Evolutionary conservation across 1,140 invertebrate species (phyloP).

Genomic region (Eumaeus atala): DNA sequence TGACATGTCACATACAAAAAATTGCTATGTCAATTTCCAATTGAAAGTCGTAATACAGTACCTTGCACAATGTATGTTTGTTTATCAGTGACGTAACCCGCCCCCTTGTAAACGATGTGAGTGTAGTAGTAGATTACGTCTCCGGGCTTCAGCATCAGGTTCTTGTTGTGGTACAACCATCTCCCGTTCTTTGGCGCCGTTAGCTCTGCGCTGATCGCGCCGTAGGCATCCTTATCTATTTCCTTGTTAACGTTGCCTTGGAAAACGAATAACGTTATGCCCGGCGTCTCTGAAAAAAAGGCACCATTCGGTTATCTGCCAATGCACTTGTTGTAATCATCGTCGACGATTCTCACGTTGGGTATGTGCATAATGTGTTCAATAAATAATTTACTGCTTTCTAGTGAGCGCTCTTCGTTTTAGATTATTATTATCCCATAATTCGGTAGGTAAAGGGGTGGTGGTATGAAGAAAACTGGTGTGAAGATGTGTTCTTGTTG

Average conservation of each 20-base stretch:
- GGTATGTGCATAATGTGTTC: too few relatives aligned
- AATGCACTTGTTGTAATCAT: too few relatives aligned
- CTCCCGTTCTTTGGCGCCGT: slow-evolving; percentile 20
- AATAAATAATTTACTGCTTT: too few relatives aligned
- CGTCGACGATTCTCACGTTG: too few relatives aligned
- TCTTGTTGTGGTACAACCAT: slow-evolving; percentile 46
- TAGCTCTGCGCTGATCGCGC: slow-evolving; percentile 27
- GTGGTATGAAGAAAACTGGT: too few relatives aligned
- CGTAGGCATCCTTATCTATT: slow-evolving; percentile 26
- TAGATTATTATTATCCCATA: too few relatives aligned
- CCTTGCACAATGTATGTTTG: slow-evolving; percentile 8
- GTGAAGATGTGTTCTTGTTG: too few relatives aligned
- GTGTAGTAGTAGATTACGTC: slow-evolving; percentile 68
- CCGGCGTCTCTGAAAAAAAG: slow-evolving; percentile 27
- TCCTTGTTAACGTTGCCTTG: slow-evolving; percentile 32
- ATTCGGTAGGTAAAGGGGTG: too few relatives aligned
- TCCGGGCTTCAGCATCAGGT: slow-evolving; percentile 37
- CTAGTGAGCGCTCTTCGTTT: too few relatives aligned
- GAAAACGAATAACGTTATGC: slow-evolving; percentile 32
- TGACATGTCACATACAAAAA: too few relatives aligned
- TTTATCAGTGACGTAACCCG: slow-evolving; percentile 29
- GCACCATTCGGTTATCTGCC: too few relatives aligned
- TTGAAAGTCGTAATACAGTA: not conserved
- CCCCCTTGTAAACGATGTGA: slow-evolving; percentile 38
- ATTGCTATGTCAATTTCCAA: too few relatives aligned